Base-by-base conservation (phyloP, 1,140 invertebrate genomes). In the Pogonus chalceus region DNA sequence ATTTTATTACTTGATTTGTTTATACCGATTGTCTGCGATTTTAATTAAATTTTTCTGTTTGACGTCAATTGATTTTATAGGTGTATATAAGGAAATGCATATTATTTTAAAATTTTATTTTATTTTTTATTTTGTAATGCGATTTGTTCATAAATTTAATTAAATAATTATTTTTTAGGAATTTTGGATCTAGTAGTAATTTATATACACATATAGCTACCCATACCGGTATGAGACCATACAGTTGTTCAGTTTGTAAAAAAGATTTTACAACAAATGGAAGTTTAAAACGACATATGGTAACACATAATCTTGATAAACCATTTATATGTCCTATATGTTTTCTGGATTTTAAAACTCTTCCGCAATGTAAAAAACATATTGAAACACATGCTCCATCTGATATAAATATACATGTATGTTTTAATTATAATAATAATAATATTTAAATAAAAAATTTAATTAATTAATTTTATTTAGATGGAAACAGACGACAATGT, bases 351-450 rank as follows among this genome's bases (percentile, higher is more conserved):
- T 88, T 85, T 64, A 87, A 86, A 65, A 82, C 80, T 1, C 74
- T 75, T 21, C 75, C 79, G 1, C 77, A 81, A 60, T 84, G 82
- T 62, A 77, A 79, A 57, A 84, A 82, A 58, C 85, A 88, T 62
- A 85, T 87, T 68, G 81, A 81, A 59, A 78, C 78, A 16, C 84
- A 87, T 65, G n/a, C n/a, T n/a, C n/a, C n/a, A n/a, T n/a, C n/a
- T n/a, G n/a, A n/a, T n/a, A n/a, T n/a, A n/a, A n/a, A n/a, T n/a
- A n/a, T n/a, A n/a, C n/a, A n/a, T n/a, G n/a, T n/a, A n/a, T n/a
- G n/a, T n/a, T n/a, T n/a, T n/a, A n/a, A n/a, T n/a, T n/a, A n/a
- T n/a, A n/a, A n/a, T n/a, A n/a, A n/a, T n/a, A n/a, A n/a, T n/a
- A n/a, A n/a, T n/a, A n/a, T n/a, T n/a, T n/a, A n/a, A n/a, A n/a